Evolutionary conservation across 2,113 vertebrate genomes (phyloP).

Genomic region (Geococcyx californianus): DNA sequence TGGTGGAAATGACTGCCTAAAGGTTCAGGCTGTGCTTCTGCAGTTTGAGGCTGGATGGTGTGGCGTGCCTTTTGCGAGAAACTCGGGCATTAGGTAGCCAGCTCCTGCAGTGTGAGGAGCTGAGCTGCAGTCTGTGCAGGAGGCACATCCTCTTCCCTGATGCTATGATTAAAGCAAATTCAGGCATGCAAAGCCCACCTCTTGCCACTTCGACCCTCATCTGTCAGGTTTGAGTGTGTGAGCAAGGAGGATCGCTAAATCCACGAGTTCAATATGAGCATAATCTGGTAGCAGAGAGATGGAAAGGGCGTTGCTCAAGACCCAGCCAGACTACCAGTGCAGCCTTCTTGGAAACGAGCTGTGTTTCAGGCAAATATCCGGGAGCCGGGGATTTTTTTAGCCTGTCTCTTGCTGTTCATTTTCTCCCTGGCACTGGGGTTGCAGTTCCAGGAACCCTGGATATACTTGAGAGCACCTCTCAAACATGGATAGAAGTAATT

Average conservation of each 20-base stretch:
- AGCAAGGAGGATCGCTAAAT: background rate
- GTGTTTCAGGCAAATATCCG: background rate
- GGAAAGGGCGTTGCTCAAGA: background rate
- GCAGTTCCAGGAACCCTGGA: conserved; percentile 35
- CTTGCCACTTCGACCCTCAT: background rate
- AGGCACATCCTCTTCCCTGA: background rate
- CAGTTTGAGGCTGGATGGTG: background rate
- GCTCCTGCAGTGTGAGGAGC: background rate
- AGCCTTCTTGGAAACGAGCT: background rate
- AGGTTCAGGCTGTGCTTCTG: fast-evolving
- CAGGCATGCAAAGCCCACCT: background rate
- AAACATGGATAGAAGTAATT: conserved; percentile 26
- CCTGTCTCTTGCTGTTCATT: conserved; percentile 20
- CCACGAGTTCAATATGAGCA: fast-evolving
- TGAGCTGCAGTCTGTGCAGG: background rate
- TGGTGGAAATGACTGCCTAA: background rate
- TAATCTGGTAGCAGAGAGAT: background rate
- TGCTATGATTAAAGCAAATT: background rate
- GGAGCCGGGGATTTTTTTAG: background rate
- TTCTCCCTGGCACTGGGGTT: conserved; percentile 19
- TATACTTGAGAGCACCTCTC: background rate
- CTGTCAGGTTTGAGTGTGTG: background rate
- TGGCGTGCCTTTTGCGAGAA: fast-evolving
- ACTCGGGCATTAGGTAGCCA: fast-evolving
- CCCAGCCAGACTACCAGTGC: background rate